A percentile compares a stretch with the other conserved stretches of the same genome.
phyloP scores from a whole-genome alignment of 2,888 invertebrate genomes.

The Amaurobius ferox region DNA sequence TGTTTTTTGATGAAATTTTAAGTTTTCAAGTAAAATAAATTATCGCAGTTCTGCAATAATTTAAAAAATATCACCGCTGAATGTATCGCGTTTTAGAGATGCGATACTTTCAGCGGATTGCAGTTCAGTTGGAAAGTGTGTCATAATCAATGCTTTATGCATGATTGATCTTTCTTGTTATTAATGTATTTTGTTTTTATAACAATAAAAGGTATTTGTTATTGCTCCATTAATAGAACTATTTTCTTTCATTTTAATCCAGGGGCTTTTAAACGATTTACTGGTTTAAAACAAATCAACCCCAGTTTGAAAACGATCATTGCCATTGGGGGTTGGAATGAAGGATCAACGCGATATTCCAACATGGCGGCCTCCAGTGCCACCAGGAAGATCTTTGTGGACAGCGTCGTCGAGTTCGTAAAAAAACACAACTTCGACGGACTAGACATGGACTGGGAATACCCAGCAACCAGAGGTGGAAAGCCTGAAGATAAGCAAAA shows the following conservation, averaged over 20 bases:
- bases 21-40: no score
- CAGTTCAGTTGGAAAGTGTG: no score
- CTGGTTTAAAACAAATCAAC: constrained; percentile 76
- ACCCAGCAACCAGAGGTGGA: constrained; percentile 85
- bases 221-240: no score
- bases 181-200: no score
- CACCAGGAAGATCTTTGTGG: constrained; percentile 70
- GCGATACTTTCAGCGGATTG: no score
- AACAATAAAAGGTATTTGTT: no score
- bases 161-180: no score
- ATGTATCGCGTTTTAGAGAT: no score
- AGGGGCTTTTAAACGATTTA: constrained; percentile 77
- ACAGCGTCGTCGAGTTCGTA: constrained; percentile 70
- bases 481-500: constrained; percentile 86
- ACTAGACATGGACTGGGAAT: constrained; percentile 77
- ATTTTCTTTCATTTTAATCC: neutral
- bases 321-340: constrained; percentile 81
- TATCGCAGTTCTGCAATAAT: no score
- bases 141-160: no score
- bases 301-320: constrained; percentile 82
- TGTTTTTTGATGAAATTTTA: no score
- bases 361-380: constrained; percentile 65
- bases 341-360: constrained; percentile 72
- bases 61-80: no score
- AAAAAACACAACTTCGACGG: constrained; percentile 71